A percentile compares a stretch with the other conserved stretches of the same genome.
phyloP scores from a whole-genome alignment of 2,797 vertebrate species.

The Crax fasciolata region DNA sequence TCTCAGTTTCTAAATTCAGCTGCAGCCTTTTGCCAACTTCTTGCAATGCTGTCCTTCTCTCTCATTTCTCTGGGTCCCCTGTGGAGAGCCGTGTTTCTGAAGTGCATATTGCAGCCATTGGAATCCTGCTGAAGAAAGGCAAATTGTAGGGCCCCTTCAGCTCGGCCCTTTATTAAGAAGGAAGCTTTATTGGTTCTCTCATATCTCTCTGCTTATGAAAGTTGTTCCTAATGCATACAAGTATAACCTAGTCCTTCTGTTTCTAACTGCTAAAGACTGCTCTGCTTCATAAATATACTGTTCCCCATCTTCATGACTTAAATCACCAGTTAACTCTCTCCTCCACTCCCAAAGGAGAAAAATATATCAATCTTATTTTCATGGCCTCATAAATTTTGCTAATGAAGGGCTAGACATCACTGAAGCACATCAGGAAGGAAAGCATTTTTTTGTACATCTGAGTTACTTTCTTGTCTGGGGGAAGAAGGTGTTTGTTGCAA shows the following conservation, averaged over 20 bases:
- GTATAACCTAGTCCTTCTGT: not conserved
- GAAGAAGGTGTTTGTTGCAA: not conserved
- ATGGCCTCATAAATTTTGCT: not conserved
- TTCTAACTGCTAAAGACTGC: not conserved
- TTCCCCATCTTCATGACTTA: not conserved
- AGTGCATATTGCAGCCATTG: not conserved
- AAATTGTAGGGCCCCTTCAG: slow-evolving; percentile 1
- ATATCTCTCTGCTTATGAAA: not conserved
- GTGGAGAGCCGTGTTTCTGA: slow-evolving; percentile 43
- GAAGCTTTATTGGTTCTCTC: not conserved
- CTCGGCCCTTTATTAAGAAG: not conserved
- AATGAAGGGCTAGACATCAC: not conserved
- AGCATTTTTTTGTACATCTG: not conserved
- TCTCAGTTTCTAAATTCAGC: slow-evolving; percentile 23
- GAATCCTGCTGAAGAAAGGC: not conserved
- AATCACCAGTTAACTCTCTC: not conserved
- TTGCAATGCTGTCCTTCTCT: slow-evolving; percentile 9
- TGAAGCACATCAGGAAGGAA: not conserved
- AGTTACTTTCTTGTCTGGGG: not conserved
- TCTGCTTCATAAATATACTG: not conserved
- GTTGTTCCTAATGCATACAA: not conserved
- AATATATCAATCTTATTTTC: not conserved
- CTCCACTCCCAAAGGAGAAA: not conserved
- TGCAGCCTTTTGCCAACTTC: slow-evolving; percentile 36
- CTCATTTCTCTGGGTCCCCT: slow-evolving; percentile 23